phyloP scores from a whole-genome alignment of 2,797 vertebrate species.

The Neostethus bicornis region DNA sequence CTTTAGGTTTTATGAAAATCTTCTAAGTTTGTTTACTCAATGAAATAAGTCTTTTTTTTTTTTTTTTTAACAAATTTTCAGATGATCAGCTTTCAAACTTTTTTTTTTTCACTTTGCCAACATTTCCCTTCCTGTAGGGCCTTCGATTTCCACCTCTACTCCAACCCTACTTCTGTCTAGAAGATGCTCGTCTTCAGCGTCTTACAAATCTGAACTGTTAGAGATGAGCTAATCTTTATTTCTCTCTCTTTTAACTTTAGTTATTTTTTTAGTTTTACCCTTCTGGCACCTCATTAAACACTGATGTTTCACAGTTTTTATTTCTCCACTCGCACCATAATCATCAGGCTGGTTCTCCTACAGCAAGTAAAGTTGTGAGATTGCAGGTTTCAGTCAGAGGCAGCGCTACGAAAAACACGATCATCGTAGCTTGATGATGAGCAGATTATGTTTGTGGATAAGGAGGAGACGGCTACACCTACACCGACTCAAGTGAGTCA shows the following conservation, averaged over 20 bases:
- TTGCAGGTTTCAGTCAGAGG: conserved; percentile 58
- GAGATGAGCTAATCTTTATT: too few relatives aligned
- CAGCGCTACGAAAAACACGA: conserved; percentile 62
- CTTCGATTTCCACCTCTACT: too few relatives aligned
- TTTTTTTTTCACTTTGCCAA: too few relatives aligned
- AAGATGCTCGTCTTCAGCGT: too few relatives aligned
- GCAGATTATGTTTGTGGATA: conserved; percentile 56
- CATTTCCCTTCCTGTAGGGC: too few relatives aligned
- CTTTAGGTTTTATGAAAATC: not conserved
- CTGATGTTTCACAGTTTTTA: conserved; percentile 22
- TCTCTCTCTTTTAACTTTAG: conserved; percentile 38
- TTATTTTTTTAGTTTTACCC: conserved; percentile 32
- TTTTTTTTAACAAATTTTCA: not conserved
- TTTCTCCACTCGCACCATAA: conserved; percentile 25
- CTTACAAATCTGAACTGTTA: too few relatives aligned
- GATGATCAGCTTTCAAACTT: too few relatives aligned
- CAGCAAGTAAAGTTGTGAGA: conserved; percentile 49
- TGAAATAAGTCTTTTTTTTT: not conserved
- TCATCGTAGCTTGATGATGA: conserved; percentile 53
- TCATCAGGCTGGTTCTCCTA: conserved; percentile 16
- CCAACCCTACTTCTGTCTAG: too few relatives aligned
- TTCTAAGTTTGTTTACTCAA: not conserved
- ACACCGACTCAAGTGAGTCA: conserved; percentile 50
- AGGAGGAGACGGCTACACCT: conserved; percentile 32
- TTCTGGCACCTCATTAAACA: conserved; percentile 11